A percentile compares a stretch with the other conserved stretches of the same genome.
Evolutionary conservation across 2,113 vertebrate genomes (phyloP).

Genomic region (Scytalopus superciliaris): DNA sequence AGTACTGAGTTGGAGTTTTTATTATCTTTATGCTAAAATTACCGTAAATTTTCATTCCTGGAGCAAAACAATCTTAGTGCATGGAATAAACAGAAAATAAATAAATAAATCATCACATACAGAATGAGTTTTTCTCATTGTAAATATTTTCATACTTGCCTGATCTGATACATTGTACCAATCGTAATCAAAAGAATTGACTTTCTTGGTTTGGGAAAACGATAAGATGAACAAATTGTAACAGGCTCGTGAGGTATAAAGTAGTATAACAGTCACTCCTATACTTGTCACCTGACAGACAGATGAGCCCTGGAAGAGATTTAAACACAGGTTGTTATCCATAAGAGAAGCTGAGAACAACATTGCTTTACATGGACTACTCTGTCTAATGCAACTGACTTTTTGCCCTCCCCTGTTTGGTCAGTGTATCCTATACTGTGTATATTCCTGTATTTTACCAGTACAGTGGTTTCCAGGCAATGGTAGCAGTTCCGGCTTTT

Average conservation of each 20-base stretch:
- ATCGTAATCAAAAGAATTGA: slow-evolving; percentile 94
- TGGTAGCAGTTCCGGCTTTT: background rate
- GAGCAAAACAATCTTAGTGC: background rate
- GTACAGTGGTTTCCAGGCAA: background rate
- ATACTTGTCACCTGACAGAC: slow-evolving; percentile 92
- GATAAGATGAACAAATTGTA: slow-evolving; percentile 93
- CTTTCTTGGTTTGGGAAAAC: slow-evolving; percentile 83
- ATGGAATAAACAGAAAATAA: background rate
- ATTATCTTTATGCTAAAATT: background rate
- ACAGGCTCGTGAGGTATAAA: slow-evolving; percentile 93
- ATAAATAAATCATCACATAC: background rate
- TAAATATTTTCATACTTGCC: slow-evolving; percentile 73
- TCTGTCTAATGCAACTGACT: background rate
- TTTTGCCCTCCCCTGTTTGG: background rate
- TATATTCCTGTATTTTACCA: background rate
- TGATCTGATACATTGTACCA: slow-evolving; percentile 99
- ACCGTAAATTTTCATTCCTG: background rate
- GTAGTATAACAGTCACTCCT: slow-evolving; percentile 88
- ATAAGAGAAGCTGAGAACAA: background rate
- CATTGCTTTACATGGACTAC: background rate
- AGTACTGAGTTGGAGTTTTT: background rate
- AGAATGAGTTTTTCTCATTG: background rate
- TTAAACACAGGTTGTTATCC: background rate
- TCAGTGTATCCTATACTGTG: background rate
- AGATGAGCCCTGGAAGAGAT: slow-evolving; percentile 87